Percentiles rank a stretch among this genome's conserved stretches.
Evolutionary conservation across 2,888 invertebrate genomes (phyloP).

Genomic region (Hylaea fasciaria): DNA sequence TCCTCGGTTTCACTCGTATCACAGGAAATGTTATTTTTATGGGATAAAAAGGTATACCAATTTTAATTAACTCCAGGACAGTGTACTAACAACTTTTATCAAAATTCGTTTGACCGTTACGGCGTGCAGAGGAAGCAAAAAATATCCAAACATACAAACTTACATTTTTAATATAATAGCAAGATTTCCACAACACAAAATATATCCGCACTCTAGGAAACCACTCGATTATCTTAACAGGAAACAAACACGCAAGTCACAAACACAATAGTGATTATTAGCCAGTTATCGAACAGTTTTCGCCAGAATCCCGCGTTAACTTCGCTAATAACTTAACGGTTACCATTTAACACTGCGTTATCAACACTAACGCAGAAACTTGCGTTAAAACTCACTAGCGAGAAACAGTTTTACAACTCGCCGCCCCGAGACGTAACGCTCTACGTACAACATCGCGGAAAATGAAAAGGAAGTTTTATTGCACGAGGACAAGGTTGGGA

Average conservation of each 20-base stretch:
- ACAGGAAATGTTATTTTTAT: too few species aligned
- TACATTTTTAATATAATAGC: too few species aligned
- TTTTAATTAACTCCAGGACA: too few species aligned
- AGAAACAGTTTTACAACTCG: conserved; percentile 21
- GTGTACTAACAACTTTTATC: too few species aligned
- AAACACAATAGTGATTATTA: conserved; percentile 12
- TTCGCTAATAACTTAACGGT: conserved; percentile 15
- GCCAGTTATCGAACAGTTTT: conserved; percentile 9
- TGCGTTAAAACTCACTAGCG: conserved; percentile 3
- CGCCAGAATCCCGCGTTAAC: conserved; percentile 4
- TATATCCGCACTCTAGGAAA: neutral
- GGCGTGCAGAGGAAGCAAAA: too few species aligned
- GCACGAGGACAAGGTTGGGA: conserved; percentile 8
- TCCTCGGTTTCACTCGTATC: too few species aligned
- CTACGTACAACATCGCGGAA: neutral
- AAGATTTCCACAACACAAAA: too few species aligned
- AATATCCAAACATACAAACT: too few species aligned
- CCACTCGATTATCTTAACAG: neutral
- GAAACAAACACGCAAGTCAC: conserved; percentile 2
- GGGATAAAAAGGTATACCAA: too few species aligned
- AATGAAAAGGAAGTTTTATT: conserved; percentile 12
- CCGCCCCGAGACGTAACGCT: neutral
- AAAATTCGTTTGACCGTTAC: too few species aligned
- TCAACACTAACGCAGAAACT: conserved; percentile 1
- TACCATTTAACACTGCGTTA: conserved; percentile 10